Evolutionary conservation across 2,113 vertebrate genomes (phyloP).

Genomic region (Gobiocypris rarus): DNA sequence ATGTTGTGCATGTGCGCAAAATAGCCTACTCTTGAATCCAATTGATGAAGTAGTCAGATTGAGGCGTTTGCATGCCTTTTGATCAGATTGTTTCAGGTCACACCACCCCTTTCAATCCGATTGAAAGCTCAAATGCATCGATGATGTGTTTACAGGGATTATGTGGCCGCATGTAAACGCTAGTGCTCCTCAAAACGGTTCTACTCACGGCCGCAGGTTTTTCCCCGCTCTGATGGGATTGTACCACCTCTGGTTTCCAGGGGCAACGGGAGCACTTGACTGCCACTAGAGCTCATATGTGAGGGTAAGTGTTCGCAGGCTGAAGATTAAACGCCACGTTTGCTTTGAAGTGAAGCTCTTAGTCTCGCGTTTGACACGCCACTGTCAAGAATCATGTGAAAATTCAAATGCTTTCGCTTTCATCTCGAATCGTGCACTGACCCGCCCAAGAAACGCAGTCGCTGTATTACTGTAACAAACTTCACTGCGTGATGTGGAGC

Average conservation of each 20-base stretch:
- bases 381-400: background rate
- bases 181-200: background rate
- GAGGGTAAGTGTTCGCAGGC: slow-evolving; percentile 35
- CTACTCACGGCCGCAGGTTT: background rate
- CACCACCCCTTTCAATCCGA: too few species aligned
- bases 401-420: background rate
- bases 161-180: background rate
- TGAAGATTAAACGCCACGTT: slow-evolving; percentile 32
- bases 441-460: background rate
- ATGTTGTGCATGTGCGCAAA: background rate
- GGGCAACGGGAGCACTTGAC: slow-evolving; percentile 53
- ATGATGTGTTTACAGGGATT: background rate
- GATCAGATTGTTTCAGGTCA: too few species aligned
- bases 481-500: background rate
- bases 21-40: background rate
- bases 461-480: too few species aligned
- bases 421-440: background rate
- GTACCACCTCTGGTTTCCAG: slow-evolving; percentile 55
- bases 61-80: too few species aligned
- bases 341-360: slow-evolving; percentile 42
- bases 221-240: slow-evolving; percentile 16
- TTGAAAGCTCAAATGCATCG: too few species aligned
- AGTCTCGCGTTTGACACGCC: slow-evolving; percentile 37
- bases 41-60: background rate
- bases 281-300: slow-evolving; percentile 25